These are phyloP conservation scores for Rhorus exstirpatorius DNA, from an alignment of 2,888 invertebrate genomes.

Conservation along the genomic window DNA sequence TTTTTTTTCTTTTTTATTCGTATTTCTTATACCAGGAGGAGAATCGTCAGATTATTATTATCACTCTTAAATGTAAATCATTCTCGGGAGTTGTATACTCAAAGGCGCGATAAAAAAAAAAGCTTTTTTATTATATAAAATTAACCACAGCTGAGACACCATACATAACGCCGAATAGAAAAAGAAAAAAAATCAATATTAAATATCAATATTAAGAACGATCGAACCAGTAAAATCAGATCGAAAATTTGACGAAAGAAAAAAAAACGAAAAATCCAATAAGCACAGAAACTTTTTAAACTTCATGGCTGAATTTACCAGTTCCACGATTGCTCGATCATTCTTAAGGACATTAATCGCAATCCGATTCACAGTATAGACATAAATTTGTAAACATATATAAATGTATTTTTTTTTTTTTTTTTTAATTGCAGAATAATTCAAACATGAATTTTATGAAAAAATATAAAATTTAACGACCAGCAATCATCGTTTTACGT, in stretches of 20 bases:
- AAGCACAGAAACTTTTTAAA: background rate
- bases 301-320: background rate
- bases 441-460: conserved; percentile 67
- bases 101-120: background rate
- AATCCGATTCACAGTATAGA: conserved; percentile 49
- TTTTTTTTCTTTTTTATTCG: background rate
- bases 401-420: background rate
- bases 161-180: conserved; percentile 46
- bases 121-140: conserved; percentile 7
- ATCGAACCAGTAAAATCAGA: conserved; percentile 19
- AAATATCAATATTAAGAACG: background rate
- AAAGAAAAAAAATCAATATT: background rate
- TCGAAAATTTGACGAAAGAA: background rate
- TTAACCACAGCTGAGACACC: conserved; percentile 44
- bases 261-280: no score
- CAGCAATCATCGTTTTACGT: conserved; percentile 69
- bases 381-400: conserved; percentile 69
- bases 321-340: conserved; percentile 15
- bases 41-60: background rate
- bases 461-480: conserved; percentile 61
- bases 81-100: background rate
- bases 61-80: background rate
- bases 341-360: conserved; percentile 43
- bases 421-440: conserved; percentile 34
- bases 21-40: background rate